Evolutionary conservation across 2,113 vertebrate genomes (phyloP).

Genomic region (Tympanuchus pallidicinctus): DNA sequence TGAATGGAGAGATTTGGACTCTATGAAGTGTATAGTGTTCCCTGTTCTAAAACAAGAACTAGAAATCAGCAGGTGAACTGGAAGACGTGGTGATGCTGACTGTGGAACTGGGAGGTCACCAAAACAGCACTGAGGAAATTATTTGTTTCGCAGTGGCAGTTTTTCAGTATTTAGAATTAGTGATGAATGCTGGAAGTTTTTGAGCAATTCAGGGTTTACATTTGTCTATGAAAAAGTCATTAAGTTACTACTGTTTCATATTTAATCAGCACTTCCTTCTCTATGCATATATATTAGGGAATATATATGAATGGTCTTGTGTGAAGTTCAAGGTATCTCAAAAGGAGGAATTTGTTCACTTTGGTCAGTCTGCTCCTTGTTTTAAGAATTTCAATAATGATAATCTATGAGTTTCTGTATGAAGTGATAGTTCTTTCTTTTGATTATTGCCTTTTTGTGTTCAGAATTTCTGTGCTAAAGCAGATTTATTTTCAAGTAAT

Average conservation of each 20-base stretch:
- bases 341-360: neutral
- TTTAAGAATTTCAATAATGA: neutral
- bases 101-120: neutral
- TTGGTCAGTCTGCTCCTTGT: neutral
- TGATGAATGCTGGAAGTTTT: neutral
- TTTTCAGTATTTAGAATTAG: neutral
- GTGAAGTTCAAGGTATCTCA: neutral
- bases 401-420: neutral
- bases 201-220: constrained; percentile 64
- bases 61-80: constrained; percentile 57
- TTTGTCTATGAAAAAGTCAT: constrained; percentile 51
- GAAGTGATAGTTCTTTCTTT: neutral
- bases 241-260: constrained; percentile 52
- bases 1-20: constrained; percentile 60
- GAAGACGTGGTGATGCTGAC: constrained; percentile 45
- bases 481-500: neutral
- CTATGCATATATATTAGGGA: neutral
- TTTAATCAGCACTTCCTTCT: constrained; percentile 61
- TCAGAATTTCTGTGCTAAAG: neutral
- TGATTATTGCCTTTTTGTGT: neutral
- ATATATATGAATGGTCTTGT: rapidly evolving
- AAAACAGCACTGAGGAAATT: neutral
- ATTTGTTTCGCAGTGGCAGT: neutral
- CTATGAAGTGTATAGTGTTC: neutral
- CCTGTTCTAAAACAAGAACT: constrained; percentile 43